Evolutionary conservation across 1,140 invertebrate species (phyloP).

Genomic region (Drosophila nigrodunni): DNA sequence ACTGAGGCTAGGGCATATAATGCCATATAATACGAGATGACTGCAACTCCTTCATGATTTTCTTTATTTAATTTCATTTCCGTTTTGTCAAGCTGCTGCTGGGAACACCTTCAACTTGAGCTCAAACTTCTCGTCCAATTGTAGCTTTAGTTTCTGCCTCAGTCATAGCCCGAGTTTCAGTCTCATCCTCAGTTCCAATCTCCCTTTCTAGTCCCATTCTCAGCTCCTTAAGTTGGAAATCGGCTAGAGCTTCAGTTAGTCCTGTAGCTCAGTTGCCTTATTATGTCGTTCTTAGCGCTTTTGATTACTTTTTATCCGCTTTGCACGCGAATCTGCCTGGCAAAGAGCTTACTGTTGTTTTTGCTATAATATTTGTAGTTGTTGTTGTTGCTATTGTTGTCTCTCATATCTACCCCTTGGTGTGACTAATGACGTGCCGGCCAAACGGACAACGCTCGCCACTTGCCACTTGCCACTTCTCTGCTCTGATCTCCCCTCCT

Average conservation of each 20-base stretch:
- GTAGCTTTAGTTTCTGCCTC: not conserved
- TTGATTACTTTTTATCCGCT: constrained; percentile 82
- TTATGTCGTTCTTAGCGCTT: constrained; percentile 83
- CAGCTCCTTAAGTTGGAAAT: not conserved
- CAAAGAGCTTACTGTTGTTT: constrained; percentile 38
- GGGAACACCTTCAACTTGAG: constrained; percentile 62
- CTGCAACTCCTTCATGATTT: constrained; percentile 59
- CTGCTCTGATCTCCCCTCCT: constrained; percentile 51
- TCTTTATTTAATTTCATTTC: constrained; percentile 78
- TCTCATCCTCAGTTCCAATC: not conserved
- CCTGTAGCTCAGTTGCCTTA: constrained; percentile 65
- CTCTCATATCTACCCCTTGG: constrained; percentile 62
- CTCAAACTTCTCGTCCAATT: not conserved
- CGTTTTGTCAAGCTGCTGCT: constrained; percentile 68
- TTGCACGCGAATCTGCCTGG: constrained; percentile 67
- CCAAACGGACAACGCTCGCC: constrained; percentile 56
- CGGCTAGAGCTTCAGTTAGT: constrained; percentile 22
- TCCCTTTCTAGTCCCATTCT: not conserved
- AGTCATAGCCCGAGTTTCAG: not conserved
- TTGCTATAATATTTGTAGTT: constrained; percentile 15
- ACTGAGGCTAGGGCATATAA: constrained; percentile 30
- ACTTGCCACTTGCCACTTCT: constrained; percentile 34
- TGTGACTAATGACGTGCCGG: constrained; percentile 78
- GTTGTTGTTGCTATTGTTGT: constrained; percentile 36
- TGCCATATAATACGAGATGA: constrained; percentile 36